phyloP scores from a whole-genome alignment of 2,113 vertebrate species.

The Capricornis sumatraensis region DNA sequence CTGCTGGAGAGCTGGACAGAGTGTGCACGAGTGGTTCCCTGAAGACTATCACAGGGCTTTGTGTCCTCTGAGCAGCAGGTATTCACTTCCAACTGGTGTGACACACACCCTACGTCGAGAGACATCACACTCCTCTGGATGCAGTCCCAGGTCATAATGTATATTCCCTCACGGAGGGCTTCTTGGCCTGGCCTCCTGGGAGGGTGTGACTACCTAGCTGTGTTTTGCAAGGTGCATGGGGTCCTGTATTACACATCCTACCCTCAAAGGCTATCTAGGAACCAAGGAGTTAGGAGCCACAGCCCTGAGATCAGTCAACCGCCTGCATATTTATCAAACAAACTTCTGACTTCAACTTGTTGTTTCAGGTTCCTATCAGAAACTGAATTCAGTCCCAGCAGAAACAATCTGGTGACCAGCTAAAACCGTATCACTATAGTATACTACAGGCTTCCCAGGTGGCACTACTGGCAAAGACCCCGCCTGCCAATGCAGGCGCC shows the following conservation, averaged over 20 bases:
- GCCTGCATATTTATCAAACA: background rate
- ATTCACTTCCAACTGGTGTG: background rate
- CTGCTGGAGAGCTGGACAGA: background rate
- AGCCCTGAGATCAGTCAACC: background rate
- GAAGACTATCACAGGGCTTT: background rate
- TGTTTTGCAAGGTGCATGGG: background rate
- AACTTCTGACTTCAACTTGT: background rate
- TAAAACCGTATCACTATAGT: background rate
- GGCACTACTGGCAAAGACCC: background rate
- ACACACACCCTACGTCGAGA: background rate
- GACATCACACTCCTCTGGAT: background rate
- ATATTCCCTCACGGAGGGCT: background rate
- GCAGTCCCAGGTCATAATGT: background rate
- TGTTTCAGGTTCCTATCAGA: background rate
- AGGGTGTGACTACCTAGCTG: background rate
- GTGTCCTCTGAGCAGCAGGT: background rate
- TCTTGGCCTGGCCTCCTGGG: background rate
- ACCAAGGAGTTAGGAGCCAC: background rate
- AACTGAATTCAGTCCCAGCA: background rate
- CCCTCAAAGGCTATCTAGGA: background rate
- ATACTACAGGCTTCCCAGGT: background rate
- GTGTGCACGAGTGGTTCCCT: fast-evolving
- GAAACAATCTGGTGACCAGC: background rate
- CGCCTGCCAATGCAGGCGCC: background rate
- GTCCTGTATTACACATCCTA: background rate